These are phyloP conservation scores for Drosophila ercepeae DNA, from an alignment of 1,140 invertebrate species.

Conservation along the genomic window DNA sequence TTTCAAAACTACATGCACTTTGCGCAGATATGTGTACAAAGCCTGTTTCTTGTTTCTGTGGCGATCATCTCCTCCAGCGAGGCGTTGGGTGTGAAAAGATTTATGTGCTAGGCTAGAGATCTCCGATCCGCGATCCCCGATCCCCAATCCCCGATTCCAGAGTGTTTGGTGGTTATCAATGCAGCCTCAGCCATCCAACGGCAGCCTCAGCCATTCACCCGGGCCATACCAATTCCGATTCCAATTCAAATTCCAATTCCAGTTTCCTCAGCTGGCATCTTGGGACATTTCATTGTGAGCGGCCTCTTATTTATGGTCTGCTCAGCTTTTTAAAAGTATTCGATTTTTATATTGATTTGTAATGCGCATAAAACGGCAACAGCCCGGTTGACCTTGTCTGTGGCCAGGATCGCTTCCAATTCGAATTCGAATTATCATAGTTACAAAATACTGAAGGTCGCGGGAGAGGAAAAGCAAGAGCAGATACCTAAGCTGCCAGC, in stretches of 20 bases:
- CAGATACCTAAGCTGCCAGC: conserved; percentile 1
- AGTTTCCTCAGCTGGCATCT: conserved; percentile 50
- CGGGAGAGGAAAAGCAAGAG: background rate
- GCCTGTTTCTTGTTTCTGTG: conserved; percentile 19
- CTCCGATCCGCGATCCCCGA: conserved; percentile 16
- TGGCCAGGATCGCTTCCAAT: conserved; percentile 37
- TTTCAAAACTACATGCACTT: conserved; percentile 80
- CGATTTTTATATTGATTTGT: conserved; percentile 78
- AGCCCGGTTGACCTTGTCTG: conserved; percentile 68
- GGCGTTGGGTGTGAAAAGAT: conserved; percentile 75
- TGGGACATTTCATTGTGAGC: conserved; percentile 74
- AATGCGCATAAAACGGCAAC: conserved; percentile 59
- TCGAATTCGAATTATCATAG: conserved; percentile 43
- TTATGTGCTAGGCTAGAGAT: conserved; percentile 67
- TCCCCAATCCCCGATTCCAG: no score
- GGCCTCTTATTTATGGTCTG: conserved; percentile 72
- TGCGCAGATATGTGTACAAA: conserved; percentile 74
- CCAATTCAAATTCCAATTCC: conserved; percentile 69
- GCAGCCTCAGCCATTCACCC: conserved; percentile 67
- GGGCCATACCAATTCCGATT: conserved; percentile 8
- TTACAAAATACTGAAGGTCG: conserved; percentile 69
- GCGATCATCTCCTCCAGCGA: conserved; percentile 15
- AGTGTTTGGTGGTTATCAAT: conserved; percentile 74
- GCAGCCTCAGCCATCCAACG: conserved; percentile 45
- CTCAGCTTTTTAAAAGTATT: conserved; percentile 77